Conservation (phyloP, 1,140 invertebrate genomes). For the Papilio polyxenes region DNA sequence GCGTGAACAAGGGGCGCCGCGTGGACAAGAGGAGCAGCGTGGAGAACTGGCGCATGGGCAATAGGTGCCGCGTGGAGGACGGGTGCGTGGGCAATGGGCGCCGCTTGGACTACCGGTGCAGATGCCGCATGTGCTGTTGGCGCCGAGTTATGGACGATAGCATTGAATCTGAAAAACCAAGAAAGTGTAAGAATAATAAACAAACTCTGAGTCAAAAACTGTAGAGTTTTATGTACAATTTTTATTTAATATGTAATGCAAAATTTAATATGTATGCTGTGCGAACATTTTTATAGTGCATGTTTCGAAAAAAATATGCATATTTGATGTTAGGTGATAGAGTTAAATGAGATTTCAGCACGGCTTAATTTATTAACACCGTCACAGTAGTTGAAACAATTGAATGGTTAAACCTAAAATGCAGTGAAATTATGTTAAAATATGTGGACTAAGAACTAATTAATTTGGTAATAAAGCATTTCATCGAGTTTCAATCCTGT, state of each 20-base stretch:
- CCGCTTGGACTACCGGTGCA: constrained; percentile 53
- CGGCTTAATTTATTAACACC: not conserved
- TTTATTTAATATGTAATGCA: too few relatives aligned
- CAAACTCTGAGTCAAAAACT: constrained; percentile 27
- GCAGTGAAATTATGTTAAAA: not conserved
- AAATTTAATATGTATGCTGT: too few relatives aligned
- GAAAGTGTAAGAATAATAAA: constrained; percentile 4
- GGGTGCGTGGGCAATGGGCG: constrained; percentile 56
- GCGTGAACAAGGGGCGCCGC: constrained; percentile 52
- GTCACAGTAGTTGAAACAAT: not conserved
- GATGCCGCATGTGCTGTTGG: constrained; percentile 50
- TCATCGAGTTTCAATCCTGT: not conserved
- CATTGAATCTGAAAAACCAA: constrained; percentile 68
- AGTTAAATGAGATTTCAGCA: not conserved
- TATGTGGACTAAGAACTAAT: not conserved
- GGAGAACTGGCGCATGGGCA: constrained; percentile 50
- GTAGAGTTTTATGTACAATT: not conserved
- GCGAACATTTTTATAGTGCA: too few relatives aligned
- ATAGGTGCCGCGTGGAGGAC: constrained; percentile 50
- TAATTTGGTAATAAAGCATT: not conserved
- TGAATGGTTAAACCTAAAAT: not conserved
- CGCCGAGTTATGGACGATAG: constrained; percentile 70
- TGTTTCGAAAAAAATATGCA: too few relatives aligned
- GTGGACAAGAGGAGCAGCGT: constrained; percentile 56
- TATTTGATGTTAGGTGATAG: too few relatives aligned